Evolutionary conservation across 2,888 invertebrate genomes (phyloP).

Genomic region (Tricholauxania praeusta): DNA sequence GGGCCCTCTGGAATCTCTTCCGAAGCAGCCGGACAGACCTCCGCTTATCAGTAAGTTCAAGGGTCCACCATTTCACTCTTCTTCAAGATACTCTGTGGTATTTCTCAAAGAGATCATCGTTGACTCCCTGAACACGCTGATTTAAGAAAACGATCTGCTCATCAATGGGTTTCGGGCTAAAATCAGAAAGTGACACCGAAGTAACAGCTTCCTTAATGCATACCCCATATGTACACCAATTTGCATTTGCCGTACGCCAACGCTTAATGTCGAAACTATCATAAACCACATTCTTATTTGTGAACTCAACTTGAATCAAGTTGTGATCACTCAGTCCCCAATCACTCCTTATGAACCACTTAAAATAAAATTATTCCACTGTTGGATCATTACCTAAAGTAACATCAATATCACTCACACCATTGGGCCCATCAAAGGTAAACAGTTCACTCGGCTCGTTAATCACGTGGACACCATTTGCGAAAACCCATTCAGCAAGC

Average conservation of each 20-base stretch:
- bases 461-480: too few species aligned
- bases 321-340: neutral
- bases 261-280: neutral
- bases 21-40: too few species aligned
- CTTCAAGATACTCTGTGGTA: neutral
- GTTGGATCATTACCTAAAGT: neutral
- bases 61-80: neutral
- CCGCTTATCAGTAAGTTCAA: neutral
- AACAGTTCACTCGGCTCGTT: too few species aligned
- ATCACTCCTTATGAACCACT: neutral
- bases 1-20: slow-evolving; percentile 17
- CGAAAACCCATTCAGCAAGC: too few species aligned
- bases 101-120: neutral
- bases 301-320: neutral
- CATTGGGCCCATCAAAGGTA: too few species aligned
- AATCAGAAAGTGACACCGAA: neutral
- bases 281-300: neutral
- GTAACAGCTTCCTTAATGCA: neutral
- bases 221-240: neutral
- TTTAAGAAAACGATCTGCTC: neutral
- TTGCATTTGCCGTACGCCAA: neutral
- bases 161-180: neutral
- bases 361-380: neutral
- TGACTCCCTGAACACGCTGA: neutral
- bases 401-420: slow-evolving; percentile 13